Evolutionary conservation across 2,797 vertebrate species (phyloP), one percentile per base, ranked within the genome.

Genomic region (Acrocephalus scirpaceus): DNA sequence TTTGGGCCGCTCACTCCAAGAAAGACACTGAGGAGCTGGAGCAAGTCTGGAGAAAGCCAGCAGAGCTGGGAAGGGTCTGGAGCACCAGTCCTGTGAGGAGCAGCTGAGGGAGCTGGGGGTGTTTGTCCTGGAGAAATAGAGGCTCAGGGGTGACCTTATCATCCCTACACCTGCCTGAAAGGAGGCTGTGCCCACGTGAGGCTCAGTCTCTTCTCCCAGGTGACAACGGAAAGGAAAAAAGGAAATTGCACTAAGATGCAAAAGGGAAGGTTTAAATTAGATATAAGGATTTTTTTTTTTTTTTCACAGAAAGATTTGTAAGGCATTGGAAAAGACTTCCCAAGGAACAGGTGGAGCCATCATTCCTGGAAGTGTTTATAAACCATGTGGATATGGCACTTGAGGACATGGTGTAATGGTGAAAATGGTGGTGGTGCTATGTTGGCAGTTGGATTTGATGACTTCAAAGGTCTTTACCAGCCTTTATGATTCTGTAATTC

Each of bases 151-250:
- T 16, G 56, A 58, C 22, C 7, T 58, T 36, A 23, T 25, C 61
- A 23, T 13, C 17, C 3, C 10, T 8, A 57, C 8, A 26, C 0
- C 16, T 42, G 6, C 22, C 18, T 56, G 21, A 19, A 32, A 17
- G 26, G 42, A 48, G 26, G 2, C 2, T 69, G 23, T 29, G 1
- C 5, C 3, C 38, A 26, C 13, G 11, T 30, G 20, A 3, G 5
- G 7, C 2, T 70, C 4, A 8, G 10, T 10, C 22, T 56, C 50
- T 51, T 82, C 44, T 57, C 16, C 20, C 27, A 51, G 7, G 16
- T 25, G 38, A n/a, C 12, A 27, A 36, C 1, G 2, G 36, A 51
- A 16, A 70, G 16, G 17, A 21, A 12, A 88, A 54, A 50, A n/a
- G 5, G 4, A 44, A 70, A 15, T 38, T 11, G 7, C 13, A 36